Evolutionary conservation across 2,888 invertebrate genomes (phyloP), one percentile per base, ranked within the genome.

Genomic region (Patella ulyssiponensis): DNA sequence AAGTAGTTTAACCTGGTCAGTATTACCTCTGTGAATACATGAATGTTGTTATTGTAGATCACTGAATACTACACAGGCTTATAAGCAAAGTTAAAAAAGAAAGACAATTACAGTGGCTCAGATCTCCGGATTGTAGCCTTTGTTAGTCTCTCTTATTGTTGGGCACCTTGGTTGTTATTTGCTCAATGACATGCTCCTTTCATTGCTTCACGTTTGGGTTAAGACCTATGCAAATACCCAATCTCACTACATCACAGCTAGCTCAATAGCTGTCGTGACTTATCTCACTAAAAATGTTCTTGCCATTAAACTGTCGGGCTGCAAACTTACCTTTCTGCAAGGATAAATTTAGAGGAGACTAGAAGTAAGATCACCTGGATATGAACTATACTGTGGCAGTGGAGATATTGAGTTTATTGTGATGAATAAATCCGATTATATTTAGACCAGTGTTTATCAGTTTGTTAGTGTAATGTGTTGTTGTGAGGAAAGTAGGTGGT

Each of bases 211-310:
- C 64, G 64, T 64, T 64, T 64, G 64, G 64, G 64, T 64, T 64
- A 64, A 64, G 64, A 64, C 64, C 64, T 64, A 64, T 64, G 64
- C 64, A 64, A 64, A 64, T 64, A 64, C 20, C 64, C 23, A 23
- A 23, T 64, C 64, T 64, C 64, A 23, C 64, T 64, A 64, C 64
- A 64, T 64, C 64, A 64, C 64, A 64, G 64, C 64, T 64, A 64
- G 64, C 64, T 64, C 64, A 64, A 64, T 64, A 64, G 64, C 64
- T 64, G 23, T 64, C 64, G 64, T 64, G 64, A 64, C 64, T 64
- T 64, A 64, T 64, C 64, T 64, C 64, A 64, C 64, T 64, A 12
- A 12, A 64, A 64, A 64, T 64, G 64, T 64, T 64, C 23, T 64
- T 64, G 64, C 64, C 64, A 23, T 64, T 20, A 64, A 64, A 64